A percentile compares a stretch with the other conserved stretches of the same genome.
phyloP scores from a whole-genome alignment of 2,113 vertebrate species.

The Mandrillus leucophaeus region DNA sequence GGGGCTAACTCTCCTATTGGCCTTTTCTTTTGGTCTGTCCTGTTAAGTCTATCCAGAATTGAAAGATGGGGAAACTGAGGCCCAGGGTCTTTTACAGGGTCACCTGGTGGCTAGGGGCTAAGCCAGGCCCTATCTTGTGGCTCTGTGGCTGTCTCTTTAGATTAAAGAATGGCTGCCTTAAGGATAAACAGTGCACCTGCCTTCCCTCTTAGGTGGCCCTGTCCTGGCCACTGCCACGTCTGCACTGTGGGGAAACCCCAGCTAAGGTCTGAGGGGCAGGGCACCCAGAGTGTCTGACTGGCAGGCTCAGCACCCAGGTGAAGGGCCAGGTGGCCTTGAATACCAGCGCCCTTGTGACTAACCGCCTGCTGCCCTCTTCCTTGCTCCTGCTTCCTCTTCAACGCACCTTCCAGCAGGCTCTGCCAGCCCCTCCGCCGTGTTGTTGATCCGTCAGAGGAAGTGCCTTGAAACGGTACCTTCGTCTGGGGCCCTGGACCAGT shows the following conservation, averaged over 20 bases:
- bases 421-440: not conserved
- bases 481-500: not conserved
- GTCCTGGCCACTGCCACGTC: not conserved
- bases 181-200: not conserved
- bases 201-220: not conserved
- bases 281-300: not conserved
- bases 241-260: not conserved
- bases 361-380: not conserved
- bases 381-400: not conserved
- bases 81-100: not conserved
- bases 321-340: not conserved
- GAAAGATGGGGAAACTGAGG: conserved; percentile 21
- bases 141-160: not conserved
- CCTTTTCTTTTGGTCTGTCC: not conserved
- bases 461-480: not conserved
- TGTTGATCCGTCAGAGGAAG: not conserved
- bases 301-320: not conserved
- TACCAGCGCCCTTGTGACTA: not conserved
- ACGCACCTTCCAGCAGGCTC: not conserved
- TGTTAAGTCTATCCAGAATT: not conserved
- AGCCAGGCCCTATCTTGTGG: not conserved
- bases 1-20: not conserved
- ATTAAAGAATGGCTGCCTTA: not conserved
- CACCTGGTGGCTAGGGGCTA: not conserved
- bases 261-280: not conserved